These are phyloP conservation scores for Palythoa heliodiscus DNA, from an alignment of 92 coral and sea anemone species.

Conservation along the genomic window DNA sequence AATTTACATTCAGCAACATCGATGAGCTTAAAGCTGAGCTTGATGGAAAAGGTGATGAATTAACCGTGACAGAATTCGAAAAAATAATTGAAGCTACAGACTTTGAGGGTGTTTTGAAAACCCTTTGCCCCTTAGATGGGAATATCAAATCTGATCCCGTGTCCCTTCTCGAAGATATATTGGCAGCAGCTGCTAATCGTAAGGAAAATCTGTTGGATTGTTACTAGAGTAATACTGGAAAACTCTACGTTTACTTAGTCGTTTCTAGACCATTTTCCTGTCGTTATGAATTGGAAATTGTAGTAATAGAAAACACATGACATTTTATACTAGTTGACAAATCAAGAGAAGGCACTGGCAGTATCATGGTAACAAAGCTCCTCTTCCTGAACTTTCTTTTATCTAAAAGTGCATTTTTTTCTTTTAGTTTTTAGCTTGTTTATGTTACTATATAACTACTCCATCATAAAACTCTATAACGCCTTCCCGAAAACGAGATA, in stretches of 20 bases:
- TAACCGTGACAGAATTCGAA: slow-evolving; percentile 38
- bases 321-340: no score
- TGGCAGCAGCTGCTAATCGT: slow-evolving; percentile 68
- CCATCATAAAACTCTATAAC: no score
- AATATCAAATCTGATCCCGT: slow-evolving; percentile 73
- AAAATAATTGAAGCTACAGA: slow-evolving; percentile 56
- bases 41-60: background rate
- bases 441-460: no score
- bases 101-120: slow-evolving; percentile 47
- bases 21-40: slow-evolving; percentile 1
- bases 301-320: no score
- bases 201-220: slow-evolving; percentile 88
- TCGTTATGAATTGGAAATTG: background rate
- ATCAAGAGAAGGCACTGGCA: no score
- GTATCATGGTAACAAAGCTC: no score
- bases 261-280: background rate
- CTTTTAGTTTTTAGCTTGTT: no score
- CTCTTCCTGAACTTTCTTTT: no score
- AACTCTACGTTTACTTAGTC: background rate
- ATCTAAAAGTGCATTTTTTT: no score
- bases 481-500: no score
- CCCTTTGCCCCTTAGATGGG: slow-evolving; percentile 56
- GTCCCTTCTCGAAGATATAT: slow-evolving; percentile 79
- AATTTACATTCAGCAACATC: slow-evolving; percentile 12
- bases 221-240: slow-evolving; percentile 50